phyloP scores from a whole-genome alignment of 2,113 vertebrate species.

The Trachemys scripta region DNA sequence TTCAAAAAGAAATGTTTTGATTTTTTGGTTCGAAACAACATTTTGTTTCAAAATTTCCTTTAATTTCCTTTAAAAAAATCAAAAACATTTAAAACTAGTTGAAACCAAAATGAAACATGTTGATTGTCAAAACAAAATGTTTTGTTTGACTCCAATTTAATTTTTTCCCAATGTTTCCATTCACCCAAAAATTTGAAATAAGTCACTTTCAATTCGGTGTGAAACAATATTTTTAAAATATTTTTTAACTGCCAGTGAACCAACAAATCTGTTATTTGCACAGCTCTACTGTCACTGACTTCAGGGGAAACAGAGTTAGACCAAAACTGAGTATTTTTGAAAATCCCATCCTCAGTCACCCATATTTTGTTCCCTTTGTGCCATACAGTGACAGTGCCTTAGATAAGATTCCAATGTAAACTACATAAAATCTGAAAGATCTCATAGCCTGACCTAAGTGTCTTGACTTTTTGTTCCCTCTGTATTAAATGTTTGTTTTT shows the following conservation, averaged over 20 bases:
- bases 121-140: too few relatives aligned
- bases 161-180: too few relatives aligned
- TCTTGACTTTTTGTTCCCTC: constrained; percentile 36
- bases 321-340: neutral
- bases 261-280: neutral
- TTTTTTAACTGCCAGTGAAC: neutral
- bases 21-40: too few relatives aligned
- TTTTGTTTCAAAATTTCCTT: too few relatives aligned
- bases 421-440: constrained; percentile 29
- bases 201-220: too few relatives aligned
- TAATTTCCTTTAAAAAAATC: too few relatives aligned
- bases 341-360: neutral
- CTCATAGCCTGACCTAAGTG: constrained; percentile 10
- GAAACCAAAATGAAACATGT: too few relatives aligned
- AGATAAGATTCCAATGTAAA: constrained; percentile 9
- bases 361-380: neutral
- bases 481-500: constrained; percentile 64
- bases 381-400: neutral
- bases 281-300: neutral
- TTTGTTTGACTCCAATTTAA: too few relatives aligned
- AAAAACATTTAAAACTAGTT: too few relatives aligned
- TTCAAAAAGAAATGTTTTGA: too few relatives aligned
- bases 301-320: neutral
- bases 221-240: too few relatives aligned
- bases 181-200: too few relatives aligned